Evolutionary conservation across 2,888 invertebrate species (phyloP).

Genomic region (Limnephilus marmoratus): DNA sequence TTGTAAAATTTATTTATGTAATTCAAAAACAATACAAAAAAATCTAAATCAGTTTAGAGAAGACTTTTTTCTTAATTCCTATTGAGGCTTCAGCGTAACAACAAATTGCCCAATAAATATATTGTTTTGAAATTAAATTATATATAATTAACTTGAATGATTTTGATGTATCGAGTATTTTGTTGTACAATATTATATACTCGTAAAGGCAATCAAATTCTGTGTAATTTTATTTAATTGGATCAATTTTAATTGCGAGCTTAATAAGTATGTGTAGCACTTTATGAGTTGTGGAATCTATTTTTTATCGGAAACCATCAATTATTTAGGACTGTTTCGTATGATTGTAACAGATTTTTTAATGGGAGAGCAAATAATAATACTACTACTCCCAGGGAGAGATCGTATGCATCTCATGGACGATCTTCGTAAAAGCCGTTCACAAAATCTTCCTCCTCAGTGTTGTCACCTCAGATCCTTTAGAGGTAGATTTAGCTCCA

Average conservation of each 20-base stretch:
- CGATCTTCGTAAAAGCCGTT: too few relatives aligned
- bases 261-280: not conserved
- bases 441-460: too few relatives aligned
- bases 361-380: not conserved
- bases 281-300: not conserved
- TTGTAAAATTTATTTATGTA: too few relatives aligned
- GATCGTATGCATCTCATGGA: too few relatives aligned
- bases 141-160: constrained; percentile 20
- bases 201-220: not conserved
- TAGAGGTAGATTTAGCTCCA: too few relatives aligned
- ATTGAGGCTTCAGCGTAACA: not conserved
- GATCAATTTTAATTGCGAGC: constrained; percentile 22
- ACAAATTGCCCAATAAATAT: constrained; percentile 23
- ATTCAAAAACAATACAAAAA: not conserved
- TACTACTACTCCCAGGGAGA: too few relatives aligned
- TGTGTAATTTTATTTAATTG: constrained; percentile 30
- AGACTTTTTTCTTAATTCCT: not conserved
- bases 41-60: not conserved
- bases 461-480: too few relatives aligned
- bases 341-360: not conserved
- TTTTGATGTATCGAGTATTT: constrained; percentile 17
- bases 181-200: not conserved
- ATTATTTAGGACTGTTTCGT: not conserved
- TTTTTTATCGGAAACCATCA: not conserved
- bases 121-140: constrained; percentile 31